Conservation (phyloP, 2,113 vertebrate genomes). For the Ammodytes dubius region DNA sequence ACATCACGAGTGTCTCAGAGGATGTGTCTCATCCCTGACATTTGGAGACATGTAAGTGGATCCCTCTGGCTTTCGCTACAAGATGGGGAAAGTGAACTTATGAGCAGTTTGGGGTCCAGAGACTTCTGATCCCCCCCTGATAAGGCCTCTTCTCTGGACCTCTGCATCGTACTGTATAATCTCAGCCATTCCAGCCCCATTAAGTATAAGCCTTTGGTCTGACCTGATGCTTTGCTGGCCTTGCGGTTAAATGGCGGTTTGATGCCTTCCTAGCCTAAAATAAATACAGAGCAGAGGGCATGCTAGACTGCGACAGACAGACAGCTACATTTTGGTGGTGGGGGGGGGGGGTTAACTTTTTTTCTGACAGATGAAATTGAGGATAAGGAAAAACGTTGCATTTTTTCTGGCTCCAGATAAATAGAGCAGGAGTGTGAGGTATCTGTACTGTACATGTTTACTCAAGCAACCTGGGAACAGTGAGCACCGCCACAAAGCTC, state of each 20-base stretch:
- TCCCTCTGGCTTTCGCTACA: slow-evolving; percentile 53
- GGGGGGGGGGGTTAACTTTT: slow-evolving; percentile 45
- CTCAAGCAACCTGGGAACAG: slow-evolving; percentile 76
- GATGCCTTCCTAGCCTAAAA: slow-evolving; percentile 51
- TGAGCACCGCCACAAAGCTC: slow-evolving; percentile 77
- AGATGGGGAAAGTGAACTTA: slow-evolving; percentile 64
- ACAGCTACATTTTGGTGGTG: slow-evolving; percentile 27
- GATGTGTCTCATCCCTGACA: slow-evolving; percentile 74
- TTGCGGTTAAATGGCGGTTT: slow-evolving; percentile 25
- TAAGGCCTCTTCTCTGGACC: slow-evolving; percentile 23
- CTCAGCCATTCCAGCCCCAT: slow-evolving; percentile 4
- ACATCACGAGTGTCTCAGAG: slow-evolving; percentile 72
- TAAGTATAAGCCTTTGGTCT: slow-evolving; percentile 12
- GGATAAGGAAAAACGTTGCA: slow-evolving; percentile 69
- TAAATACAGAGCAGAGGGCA: slow-evolving; percentile 27
- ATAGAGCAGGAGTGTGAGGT: slow-evolving; percentile 72
- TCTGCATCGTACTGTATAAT: slow-evolving; percentile 9
- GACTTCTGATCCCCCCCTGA: slow-evolving; percentile 14
- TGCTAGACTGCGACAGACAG: slow-evolving; percentile 39
- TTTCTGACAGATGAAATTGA: slow-evolving; percentile 74
- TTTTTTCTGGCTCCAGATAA: slow-evolving; percentile 74
- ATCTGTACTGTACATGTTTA: slow-evolving; percentile 80
- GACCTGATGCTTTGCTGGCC: slow-evolving; percentile 30
- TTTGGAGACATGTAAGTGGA: slow-evolving; percentile 75
- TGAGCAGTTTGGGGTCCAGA: slow-evolving; percentile 27